Base-by-base conservation (phyloP, 2,888 invertebrate genomes). In the Eudemis profundana region DNA sequence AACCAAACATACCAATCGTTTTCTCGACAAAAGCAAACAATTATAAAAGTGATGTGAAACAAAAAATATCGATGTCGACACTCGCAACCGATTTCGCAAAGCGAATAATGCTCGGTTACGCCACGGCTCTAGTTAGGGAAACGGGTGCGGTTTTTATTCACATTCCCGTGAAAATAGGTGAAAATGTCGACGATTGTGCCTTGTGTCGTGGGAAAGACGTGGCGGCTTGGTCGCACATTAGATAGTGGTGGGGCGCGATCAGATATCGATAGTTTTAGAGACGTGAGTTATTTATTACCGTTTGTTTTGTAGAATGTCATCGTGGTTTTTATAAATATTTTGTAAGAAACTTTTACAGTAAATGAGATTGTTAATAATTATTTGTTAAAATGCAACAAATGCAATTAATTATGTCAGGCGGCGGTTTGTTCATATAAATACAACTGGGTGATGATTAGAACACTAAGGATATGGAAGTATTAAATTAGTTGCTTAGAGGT, bases 81-180 rank as follows among this genome's bases (percentile, higher is more conserved):
- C 56, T 33, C 38, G 51, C 47, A 47, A 29, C 82, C 78, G 81
- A 85, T 86, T 78, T 80, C 77, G 70, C 77, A 77, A 78, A 72
- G 76, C 78, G 74, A 69, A 72, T 75, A 77, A 82, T 81, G 84
- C 80, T 69, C 70, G 72, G 81, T 83, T 80, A 76, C 78, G 70
- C 68, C 78, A 79, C 72, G 74, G 75, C 72, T 72, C 73, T 77
- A 80, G 77, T 76, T 84, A 83, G 78, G 79, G 79, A 83, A 88
- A 86, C 78, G 79, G 81, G 76, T 74, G 74, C 74, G 69, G 76
- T 87, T 90, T 90, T 88, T 87, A 79, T 74, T 67, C 72, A 67
- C 71, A 70, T 77, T 81, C 76, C 71, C 82, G 84, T 77, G 84
- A 85, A 91, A 88, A 89, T 86, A 80, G 86, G 89, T 89, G 89